A percentile compares a stretch with the other conserved stretches of the same genome.
These are phyloP conservation scores for Arenicola marina DNA, from an alignment of 2,888 invertebrate species.

Conservation along the genomic window DNA sequence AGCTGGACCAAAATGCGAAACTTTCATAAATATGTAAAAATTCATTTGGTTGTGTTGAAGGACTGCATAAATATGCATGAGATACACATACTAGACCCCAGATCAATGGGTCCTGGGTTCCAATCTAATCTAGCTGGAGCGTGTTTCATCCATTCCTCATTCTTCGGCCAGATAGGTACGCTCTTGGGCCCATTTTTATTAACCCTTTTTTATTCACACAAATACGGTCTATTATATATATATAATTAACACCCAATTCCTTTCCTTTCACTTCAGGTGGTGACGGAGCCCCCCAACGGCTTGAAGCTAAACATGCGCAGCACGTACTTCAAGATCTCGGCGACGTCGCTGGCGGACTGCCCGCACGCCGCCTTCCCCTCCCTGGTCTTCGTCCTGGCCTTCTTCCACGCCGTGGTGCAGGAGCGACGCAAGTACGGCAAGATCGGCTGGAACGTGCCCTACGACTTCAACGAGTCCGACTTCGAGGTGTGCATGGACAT, in stretches of 20 bases:
- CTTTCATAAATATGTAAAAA: no score
- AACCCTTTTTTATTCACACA: not conserved
- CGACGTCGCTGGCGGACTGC: conserved; percentile 76
- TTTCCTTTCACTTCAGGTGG: conserved; percentile 69
- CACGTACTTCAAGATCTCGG: conserved; percentile 84
- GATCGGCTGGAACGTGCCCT: conserved; percentile 91
- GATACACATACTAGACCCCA: no score
- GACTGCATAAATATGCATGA: no score
- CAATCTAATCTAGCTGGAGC: no score
- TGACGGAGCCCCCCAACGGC: conserved; percentile 90
- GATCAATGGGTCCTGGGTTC: no score
- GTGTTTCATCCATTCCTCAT: no score
- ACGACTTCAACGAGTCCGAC: conserved; percentile 91
- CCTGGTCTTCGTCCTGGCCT: conserved; percentile 83
- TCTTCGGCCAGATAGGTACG: no score
- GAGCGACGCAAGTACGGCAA: conserved; percentile 91
- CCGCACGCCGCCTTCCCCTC: conserved; percentile 78
- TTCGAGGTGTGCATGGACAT: conserved; percentile 87
- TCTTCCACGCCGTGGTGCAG: conserved; percentile 90
- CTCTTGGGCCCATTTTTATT: no score
- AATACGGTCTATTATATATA: no score
- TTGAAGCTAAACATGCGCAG: conserved; percentile 84
- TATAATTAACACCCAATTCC: no score
- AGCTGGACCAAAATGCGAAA: no score
- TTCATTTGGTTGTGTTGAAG: no score